A percentile compares a stretch with the other conserved stretches of the same genome.
Conservation (phyloP, 2,797 vertebrate species). For the Lepilemur septentrionalis region DNA sequence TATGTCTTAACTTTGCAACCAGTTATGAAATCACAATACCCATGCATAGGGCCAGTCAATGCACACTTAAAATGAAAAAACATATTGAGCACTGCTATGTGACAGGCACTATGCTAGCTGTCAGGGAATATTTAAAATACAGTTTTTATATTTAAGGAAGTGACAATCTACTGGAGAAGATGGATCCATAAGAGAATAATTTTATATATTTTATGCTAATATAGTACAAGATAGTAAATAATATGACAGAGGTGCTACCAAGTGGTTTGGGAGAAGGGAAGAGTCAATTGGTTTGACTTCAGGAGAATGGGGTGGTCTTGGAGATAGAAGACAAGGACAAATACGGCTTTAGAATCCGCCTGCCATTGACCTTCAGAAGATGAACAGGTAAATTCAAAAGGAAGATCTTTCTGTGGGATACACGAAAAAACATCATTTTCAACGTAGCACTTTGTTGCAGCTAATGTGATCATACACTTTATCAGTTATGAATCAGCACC, state of each 20-base stretch:
- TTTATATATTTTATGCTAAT: background rate
- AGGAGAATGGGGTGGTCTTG: background rate
- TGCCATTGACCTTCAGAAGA: background rate
- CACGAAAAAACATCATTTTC: background rate
- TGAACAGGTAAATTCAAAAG: background rate
- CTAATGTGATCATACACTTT: background rate
- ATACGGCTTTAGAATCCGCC: background rate
- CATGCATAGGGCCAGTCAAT: background rate
- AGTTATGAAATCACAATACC: background rate
- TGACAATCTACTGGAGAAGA: background rate
- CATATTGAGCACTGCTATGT: background rate
- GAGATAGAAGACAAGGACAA: background rate
- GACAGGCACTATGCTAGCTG: background rate
- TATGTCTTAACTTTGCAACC: background rate
- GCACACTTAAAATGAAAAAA: background rate
- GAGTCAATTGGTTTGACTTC: background rate
- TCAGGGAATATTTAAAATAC: background rate
- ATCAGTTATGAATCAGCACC: background rate
- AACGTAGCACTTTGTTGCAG: background rate
- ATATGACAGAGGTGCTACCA: background rate
- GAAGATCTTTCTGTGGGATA: background rate
- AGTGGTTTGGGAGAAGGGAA: background rate
- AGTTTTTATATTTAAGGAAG: background rate
- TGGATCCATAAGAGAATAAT: background rate
- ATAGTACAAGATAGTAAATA: background rate